Evolutionary conservation across 2,888 invertebrate species (phyloP).

Genomic region (Belgica antarctica): DNA sequence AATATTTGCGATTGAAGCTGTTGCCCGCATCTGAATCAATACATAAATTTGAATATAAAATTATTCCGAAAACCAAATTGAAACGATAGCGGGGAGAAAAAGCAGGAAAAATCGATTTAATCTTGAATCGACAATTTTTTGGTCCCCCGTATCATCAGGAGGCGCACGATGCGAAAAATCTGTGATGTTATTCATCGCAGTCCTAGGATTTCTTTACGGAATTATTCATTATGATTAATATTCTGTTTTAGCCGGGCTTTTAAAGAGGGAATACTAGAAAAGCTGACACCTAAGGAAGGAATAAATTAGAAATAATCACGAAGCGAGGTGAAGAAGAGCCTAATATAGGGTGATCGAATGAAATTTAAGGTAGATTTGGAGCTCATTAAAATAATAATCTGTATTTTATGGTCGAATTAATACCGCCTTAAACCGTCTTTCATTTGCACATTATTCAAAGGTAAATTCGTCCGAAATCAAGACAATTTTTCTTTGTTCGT

Average conservation of each 20-base stretch:
- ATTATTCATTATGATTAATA: no score
- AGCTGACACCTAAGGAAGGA: no score
- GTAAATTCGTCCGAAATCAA: no score
- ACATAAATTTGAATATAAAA: slow-evolving; percentile 33
- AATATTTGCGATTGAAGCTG: no score
- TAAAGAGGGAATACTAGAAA: no score
- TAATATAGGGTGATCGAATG: neutral
- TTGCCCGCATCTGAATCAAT: slow-evolving; percentile 15
- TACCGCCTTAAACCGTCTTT: neutral
- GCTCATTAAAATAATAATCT: slow-evolving; percentile 23
- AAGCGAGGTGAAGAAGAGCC: no score
- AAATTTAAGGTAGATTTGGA: neutral
- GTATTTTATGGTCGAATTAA: slow-evolving; percentile 9
- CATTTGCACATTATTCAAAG: neutral
- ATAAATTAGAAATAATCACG: no score
- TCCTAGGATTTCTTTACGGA: no score
- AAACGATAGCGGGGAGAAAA: neutral
- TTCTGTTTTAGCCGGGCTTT: no score
- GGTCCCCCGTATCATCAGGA: no score
- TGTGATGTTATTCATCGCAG: no score
- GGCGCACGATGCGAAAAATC: slow-evolving; percentile 16
- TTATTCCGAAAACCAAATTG: neutral
- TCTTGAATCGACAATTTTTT: slow-evolving; percentile 10
- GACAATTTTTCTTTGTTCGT: no score
- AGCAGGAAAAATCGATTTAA: slow-evolving; percentile 23